Conservation (phyloP, 2,888 invertebrate genomes). For the Anoplius nigerrimus region DNA sequence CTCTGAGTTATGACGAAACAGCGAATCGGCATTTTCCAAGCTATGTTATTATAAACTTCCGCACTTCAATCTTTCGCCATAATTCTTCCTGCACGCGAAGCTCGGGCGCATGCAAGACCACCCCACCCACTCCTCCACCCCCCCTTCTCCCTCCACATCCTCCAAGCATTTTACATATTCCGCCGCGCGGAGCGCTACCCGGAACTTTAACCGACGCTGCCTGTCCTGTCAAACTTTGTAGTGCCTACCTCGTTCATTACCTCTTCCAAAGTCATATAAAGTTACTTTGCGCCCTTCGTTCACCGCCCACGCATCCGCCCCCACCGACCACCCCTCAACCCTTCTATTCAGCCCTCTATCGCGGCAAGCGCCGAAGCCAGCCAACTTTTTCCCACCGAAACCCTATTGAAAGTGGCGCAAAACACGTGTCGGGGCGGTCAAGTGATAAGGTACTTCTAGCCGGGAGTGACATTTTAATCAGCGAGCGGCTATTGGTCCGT, state of each 20-base stretch:
- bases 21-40: conserved; percentile 25
- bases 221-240: conserved; percentile 28
- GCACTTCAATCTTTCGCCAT: not conserved
- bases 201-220: conserved; percentile 30
- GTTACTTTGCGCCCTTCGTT: conserved; percentile 18
- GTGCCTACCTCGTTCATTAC: conserved; percentile 15
- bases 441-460: too few relatives aligned
- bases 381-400: too few relatives aligned
- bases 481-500: too few relatives aligned
- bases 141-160: too few relatives aligned
- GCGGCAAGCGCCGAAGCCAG: not conserved
- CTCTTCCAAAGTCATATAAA: conserved; percentile 28
- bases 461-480: too few relatives aligned
- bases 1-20: conserved; percentile 14
- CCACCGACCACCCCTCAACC: too few relatives aligned
- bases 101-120: conserved; percentile 11
- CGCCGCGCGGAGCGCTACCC: conserved; percentile 23
- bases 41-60: conserved; percentile 21
- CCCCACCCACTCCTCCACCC: not conserved
- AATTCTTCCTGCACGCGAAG: conserved; percentile 8
- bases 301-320: conserved; percentile 11
- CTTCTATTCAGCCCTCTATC: conserved; percentile 4
- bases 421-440: too few relatives aligned
- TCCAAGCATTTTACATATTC: conserved; percentile 22
- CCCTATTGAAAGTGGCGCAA: too few relatives aligned